These are phyloP conservation scores for Mixornis gularis DNA, from an alignment of 2,113 vertebrate genomes.

Conservation along the genomic window DNA sequence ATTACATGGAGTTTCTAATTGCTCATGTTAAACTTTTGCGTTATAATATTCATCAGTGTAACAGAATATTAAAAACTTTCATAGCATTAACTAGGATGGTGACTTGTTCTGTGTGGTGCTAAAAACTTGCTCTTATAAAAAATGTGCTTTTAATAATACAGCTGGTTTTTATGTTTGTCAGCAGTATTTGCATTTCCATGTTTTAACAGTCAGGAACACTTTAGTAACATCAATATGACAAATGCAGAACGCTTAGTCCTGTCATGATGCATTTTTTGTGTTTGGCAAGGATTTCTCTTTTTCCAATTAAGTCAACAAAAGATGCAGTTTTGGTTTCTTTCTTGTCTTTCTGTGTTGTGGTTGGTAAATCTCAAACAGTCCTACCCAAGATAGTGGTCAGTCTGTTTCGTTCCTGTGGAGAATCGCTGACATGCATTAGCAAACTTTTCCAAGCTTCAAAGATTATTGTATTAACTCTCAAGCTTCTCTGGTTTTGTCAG, in stretches of 20 bases:
- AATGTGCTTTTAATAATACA: slow-evolving; percentile 2
- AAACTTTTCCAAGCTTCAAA: background rate
- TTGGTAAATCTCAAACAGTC: background rate
- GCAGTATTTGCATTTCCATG: background rate
- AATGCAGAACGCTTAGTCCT: background rate
- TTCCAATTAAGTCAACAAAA: background rate
- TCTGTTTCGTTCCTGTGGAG: background rate
- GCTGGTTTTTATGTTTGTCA: slow-evolving; percentile 15
- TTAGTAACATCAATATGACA: background rate
- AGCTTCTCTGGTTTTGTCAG: background rate
- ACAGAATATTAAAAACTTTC: background rate
- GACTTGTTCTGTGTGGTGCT: background rate
- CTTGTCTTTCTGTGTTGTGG: background rate
- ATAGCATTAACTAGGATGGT: background rate
- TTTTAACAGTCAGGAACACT: background rate
- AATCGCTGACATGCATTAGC: accelerated
- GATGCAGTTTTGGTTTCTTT: background rate
- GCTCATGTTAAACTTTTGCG: background rate
- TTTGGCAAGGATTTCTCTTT: background rate
- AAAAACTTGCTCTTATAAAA: background rate
- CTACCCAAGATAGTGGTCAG: background rate
- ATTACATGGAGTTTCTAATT: background rate
- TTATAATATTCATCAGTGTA: background rate
- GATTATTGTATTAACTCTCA: background rate
- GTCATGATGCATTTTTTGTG: background rate